Base-by-base conservation (phyloP, 92 coral and sea anemone species). In the Epizoanthus fatuus region DNA sequence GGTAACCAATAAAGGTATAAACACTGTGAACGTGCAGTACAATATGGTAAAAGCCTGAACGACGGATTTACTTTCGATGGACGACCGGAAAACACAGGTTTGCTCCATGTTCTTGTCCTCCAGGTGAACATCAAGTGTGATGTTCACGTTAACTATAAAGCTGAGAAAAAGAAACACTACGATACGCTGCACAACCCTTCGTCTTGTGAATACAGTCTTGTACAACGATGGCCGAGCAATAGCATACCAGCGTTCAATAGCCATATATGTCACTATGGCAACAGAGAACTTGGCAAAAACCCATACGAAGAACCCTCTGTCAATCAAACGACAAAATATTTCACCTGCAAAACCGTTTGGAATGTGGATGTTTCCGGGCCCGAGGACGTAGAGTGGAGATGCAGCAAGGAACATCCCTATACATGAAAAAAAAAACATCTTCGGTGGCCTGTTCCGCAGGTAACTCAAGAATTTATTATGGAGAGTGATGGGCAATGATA, bases 171-270 rank as follows among this genome's bases (percentile, higher is more conserved):
- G 69, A 19, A 77, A 37, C 19, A 11, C 53, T 49, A 10, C 53
- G 13, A 49, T 8, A 49, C 53, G 53, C 53, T 49, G 44, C 13
- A 73, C 20, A 14, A 73, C 79, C 29, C 79, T 58, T 8, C 20
- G 63, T 49, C 59, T 20, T 1, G 63, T 73, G 79, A 73, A 73
- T 8, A 25, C 42, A 11, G 19, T 51, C 37, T 29, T 73, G 63
- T 73, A 73, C 40, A 25, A 14, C 17, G 55, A 22, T 2, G 79
- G 79, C 15, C 79, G 79, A 17, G 79, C 32, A 11, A 73, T n/a
- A 7, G 79, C 79, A 60, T 73, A 73, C 79, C 79, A 73, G 9
- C 79, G 79, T 22, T 73, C 79, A 22, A 73, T 73, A 14, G 79
- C 79, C 79, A 73, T 52, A 13, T 60, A 73, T 15, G 79, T 73